Percentiles rank a stretch among this genome's conserved stretches.
These are phyloP conservation scores for Thereva unica DNA, from an alignment of 2,888 invertebrate genomes.

Conservation along the genomic window DNA sequence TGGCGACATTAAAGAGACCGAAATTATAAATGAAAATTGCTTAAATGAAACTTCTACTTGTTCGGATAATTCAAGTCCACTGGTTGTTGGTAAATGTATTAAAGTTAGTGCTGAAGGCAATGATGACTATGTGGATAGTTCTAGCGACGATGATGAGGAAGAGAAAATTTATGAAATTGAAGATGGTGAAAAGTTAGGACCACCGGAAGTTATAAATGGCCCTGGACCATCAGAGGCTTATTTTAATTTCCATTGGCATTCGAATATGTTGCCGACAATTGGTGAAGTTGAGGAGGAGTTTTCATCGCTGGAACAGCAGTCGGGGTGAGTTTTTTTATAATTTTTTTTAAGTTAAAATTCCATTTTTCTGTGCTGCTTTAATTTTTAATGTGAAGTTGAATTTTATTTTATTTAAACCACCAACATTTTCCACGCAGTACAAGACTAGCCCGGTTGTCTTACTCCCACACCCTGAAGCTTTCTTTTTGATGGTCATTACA, in stretches of 20 bases:
- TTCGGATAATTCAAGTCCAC: background rate
- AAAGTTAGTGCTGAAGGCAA: slow-evolving; percentile 46
- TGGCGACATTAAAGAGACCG: background rate
- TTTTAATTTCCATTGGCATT: slow-evolving; percentile 57
- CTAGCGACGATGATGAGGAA: slow-evolving; percentile 47
- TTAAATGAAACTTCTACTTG: too few relatives aligned
- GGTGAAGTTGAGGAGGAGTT: slow-evolving; percentile 58
- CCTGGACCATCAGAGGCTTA: slow-evolving; percentile 58
- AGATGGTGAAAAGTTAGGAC: slow-evolving; percentile 57
- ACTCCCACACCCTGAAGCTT: too few relatives aligned
- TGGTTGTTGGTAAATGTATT: slow-evolving; percentile 52
- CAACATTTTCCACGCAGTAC: too few relatives aligned
- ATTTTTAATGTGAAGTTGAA: slow-evolving; percentile 1
- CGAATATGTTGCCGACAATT: slow-evolving; percentile 58
- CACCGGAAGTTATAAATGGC: slow-evolving; percentile 56
- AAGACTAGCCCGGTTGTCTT: too few relatives aligned
- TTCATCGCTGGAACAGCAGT: slow-evolving; percentile 54
- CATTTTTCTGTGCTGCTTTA: background rate
- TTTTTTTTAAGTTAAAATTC: background rate
- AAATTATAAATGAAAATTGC: background rate
- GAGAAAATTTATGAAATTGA: slow-evolving; percentile 56
- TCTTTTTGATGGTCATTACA: too few relatives aligned
- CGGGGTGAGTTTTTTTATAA: slow-evolving; percentile 30
- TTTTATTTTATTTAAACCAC: too few relatives aligned
- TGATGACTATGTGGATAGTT: slow-evolving; percentile 45